Percentiles rank a stretch among this genome's conserved stretches.
Evolutionary conservation across 2,113 vertebrate species (phyloP).

Genomic region (Trogon melanurus): DNA sequence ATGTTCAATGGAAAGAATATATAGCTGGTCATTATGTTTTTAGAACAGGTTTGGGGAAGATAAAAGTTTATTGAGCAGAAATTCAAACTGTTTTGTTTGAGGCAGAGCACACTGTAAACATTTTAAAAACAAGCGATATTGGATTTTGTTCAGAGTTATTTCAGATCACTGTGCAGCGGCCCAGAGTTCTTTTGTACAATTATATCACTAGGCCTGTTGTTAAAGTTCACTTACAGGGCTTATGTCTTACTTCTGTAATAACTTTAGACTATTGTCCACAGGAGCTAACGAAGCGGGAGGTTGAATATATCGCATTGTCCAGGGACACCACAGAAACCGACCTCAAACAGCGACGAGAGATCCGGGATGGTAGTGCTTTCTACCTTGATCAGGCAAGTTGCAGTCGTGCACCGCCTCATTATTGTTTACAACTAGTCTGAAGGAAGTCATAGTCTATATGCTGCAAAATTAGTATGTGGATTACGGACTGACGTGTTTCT

Average conservation of each 20-base stretch:
- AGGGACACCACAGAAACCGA: conserved; percentile 96
- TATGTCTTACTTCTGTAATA: conserved; percentile 28
- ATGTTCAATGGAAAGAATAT: background rate
- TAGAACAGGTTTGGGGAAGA: background rate
- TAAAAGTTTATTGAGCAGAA: conserved; percentile 26
- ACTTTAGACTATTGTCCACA: conserved; percentile 58
- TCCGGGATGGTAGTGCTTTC: conserved; percentile 89
- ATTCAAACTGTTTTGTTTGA: background rate
- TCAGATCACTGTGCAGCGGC: background rate
- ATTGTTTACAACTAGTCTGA: background rate
- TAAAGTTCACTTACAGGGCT: background rate
- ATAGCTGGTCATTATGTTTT: background rate
- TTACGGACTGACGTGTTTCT: background rate
- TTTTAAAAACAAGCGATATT: background rate
- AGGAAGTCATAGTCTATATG: background rate
- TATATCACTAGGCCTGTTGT: background rate
- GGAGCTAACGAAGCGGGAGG: conserved; percentile 93
- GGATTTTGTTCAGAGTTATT: background rate
- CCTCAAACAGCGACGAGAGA: conserved; percentile 96
- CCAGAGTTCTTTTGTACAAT: background rate
- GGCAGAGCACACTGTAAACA: background rate
- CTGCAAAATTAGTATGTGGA: background rate
- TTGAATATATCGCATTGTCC: conserved; percentile 92
- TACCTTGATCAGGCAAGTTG: conserved; percentile 94
- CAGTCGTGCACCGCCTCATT: background rate